These are phyloP conservation scores for Dorcus hopei DNA, from an alignment of 2,888 invertebrate genomes.

Conservation along the genomic window DNA sequence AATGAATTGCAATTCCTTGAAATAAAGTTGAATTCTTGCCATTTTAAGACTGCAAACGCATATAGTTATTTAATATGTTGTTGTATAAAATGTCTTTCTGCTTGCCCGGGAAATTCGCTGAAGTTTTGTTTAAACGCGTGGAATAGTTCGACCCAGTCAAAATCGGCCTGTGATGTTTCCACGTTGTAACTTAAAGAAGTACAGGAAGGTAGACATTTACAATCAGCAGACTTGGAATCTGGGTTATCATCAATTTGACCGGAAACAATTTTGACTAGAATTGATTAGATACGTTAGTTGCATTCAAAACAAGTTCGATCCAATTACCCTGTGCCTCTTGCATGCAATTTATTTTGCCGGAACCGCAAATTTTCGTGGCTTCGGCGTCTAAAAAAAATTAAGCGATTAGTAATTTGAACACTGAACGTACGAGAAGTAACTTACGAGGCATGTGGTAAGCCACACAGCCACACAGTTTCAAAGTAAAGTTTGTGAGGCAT, in stretches of 20 bases:
- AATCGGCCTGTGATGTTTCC: conserved; percentile 70
- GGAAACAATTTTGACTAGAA: too few species aligned
- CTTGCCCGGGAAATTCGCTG: conserved; percentile 46
- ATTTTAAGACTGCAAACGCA: conserved; percentile 51
- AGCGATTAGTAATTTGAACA: neutral
- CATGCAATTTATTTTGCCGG: conserved; percentile 56
- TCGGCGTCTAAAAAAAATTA: conserved; percentile 52
- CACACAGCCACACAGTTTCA: conserved; percentile 62
- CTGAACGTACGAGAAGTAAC: conserved; percentile 17
- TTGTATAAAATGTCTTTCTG: too few species aligned
- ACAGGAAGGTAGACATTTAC: conserved; percentile 63
- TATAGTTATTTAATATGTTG: neutral
- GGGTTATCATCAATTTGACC: too few species aligned
- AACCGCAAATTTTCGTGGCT: conserved; percentile 57
- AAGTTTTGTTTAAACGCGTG: conserved; percentile 51
- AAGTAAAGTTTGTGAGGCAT: conserved; percentile 67
- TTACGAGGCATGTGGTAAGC: conserved; percentile 68
- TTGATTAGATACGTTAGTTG: too few species aligned
- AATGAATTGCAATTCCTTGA: conserved; percentile 64
- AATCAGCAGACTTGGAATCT: conserved; percentile 28
- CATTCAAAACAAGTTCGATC: too few species aligned
- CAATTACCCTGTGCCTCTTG: conserved; percentile 53
- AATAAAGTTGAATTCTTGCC: conserved; percentile 65
- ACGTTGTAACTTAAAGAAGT: conserved; percentile 70
- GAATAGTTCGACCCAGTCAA: conserved; percentile 60